Conservation (phyloP, 92 coral and sea anemone genomes). For the Palythoa grandiflora region DNA sequence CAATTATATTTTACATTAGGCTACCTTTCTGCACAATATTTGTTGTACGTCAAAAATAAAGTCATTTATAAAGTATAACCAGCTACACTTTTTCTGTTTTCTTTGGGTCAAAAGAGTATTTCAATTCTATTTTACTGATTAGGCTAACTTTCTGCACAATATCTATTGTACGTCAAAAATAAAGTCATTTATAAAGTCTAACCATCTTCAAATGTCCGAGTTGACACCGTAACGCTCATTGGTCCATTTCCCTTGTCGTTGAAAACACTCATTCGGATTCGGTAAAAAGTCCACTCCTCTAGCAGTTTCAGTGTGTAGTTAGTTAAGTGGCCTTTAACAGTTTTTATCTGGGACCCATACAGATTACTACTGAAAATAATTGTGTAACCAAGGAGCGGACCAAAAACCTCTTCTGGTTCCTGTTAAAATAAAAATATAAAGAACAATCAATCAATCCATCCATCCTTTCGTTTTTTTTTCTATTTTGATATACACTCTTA, state of each 20-base stretch:
- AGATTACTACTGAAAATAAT: slow-evolving; percentile 1
- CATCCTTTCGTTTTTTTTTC: too few species aligned
- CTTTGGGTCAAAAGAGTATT: too few species aligned
- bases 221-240: not conserved
- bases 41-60: too few species aligned
- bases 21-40: too few species aligned
- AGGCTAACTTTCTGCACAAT: too few species aligned
- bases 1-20: too few species aligned
- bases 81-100: not conserved
- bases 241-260: slow-evolving; percentile 44
- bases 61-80: not conserved
- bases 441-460: too few species aligned
- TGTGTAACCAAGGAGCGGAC: slow-evolving; percentile 19
- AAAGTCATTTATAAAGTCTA: too few species aligned
- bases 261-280: slow-evolving; percentile 24
- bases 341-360: not conserved
- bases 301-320: slow-evolving; percentile 3
- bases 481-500: too few species aligned
- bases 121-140: too few species aligned
- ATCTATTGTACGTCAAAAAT: too few species aligned
- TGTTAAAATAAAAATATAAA: not conserved
- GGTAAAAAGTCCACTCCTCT: slow-evolving; percentile 26
- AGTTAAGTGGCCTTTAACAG: not conserved
- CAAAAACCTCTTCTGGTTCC: slow-evolving; percentile 17
- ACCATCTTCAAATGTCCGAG: slow-evolving; percentile 38